phyloP scores from a whole-genome alignment of 2,797 vertebrate species.

The Dryobates pubescens region DNA sequence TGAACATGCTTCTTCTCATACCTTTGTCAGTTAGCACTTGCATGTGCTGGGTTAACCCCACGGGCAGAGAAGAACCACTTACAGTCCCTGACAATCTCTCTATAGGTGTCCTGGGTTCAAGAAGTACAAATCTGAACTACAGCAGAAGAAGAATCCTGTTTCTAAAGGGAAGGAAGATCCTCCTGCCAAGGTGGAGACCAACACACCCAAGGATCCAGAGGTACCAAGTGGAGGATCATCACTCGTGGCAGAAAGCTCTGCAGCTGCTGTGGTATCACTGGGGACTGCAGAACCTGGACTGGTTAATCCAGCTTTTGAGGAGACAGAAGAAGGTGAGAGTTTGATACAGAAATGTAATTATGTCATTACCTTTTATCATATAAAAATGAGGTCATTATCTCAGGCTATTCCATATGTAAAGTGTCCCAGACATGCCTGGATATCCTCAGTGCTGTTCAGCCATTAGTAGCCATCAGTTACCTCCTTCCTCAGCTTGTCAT shows the following conservation, averaged over 20 bases:
- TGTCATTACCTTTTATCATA: neutral
- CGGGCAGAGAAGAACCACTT: neutral
- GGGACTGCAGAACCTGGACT: constrained; percentile 86
- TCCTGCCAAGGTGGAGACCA: constrained; percentile 75
- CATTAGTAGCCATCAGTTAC: neutral
- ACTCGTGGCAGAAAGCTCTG: constrained; percentile 72
- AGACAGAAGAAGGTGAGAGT: constrained; percentile 88
- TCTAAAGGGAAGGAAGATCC: constrained; percentile 84
- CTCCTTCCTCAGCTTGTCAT: neutral
- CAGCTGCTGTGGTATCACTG: constrained; percentile 65
- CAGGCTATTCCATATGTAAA: neutral
- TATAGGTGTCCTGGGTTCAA: constrained; percentile 88
- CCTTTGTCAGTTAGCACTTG: neutral
- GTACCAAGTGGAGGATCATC: neutral
- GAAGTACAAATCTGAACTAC: constrained; percentile 85
- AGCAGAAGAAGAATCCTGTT: constrained; percentile 83
- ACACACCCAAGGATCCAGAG: constrained; percentile 61
- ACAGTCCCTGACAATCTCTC: neutral
- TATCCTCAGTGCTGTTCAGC: neutral
- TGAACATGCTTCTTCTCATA: neutral
- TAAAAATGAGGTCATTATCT: neutral
- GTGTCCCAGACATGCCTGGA: neutral
- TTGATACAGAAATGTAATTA: neutral
- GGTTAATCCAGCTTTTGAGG: constrained; percentile 92
- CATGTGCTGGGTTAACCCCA: neutral